Conservation (phyloP, 2,113 vertebrate species). For the Gambusia affinis region DNA sequence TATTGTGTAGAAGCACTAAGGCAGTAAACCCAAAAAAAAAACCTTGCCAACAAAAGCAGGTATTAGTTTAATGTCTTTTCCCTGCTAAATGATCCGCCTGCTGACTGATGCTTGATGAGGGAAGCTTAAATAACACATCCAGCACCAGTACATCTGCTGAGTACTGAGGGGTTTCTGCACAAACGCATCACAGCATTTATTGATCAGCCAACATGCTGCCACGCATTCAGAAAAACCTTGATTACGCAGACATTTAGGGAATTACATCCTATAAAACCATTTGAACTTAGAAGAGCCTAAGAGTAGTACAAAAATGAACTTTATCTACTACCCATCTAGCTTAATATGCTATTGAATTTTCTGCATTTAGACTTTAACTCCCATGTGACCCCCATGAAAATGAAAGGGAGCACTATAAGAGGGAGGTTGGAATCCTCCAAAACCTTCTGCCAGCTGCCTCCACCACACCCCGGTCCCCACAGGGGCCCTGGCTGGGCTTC, state of each 20-base stretch:
- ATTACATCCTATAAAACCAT: neutral
- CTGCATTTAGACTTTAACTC: slow-evolving; percentile 5
- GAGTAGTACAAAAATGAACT: neutral
- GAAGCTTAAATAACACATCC: slow-evolving; percentile 45
- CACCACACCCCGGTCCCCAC: slow-evolving; percentile 42
- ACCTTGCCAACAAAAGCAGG: neutral
- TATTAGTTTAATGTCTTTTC: neutral
- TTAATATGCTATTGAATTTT: slow-evolving; percentile 1
- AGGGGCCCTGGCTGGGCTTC: slow-evolving; percentile 16
- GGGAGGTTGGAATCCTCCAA: slow-evolving; percentile 57
- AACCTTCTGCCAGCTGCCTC: slow-evolving; percentile 46
- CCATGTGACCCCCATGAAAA: slow-evolving; percentile 6
- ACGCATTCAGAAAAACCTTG: slow-evolving; percentile 13
- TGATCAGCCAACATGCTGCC: slow-evolving; percentile 37
- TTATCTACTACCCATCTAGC: slow-evolving; percentile 6
- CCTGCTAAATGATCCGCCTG: slow-evolving; percentile 13
- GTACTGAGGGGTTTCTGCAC: slow-evolving; percentile 10
- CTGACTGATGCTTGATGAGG: slow-evolving; percentile 23
- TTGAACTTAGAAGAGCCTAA: neutral
- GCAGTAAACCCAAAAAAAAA: neutral
- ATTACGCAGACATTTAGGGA: slow-evolving; percentile 6
- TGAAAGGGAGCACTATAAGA: slow-evolving; percentile 16
- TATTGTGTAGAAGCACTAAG: neutral
- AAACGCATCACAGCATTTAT: slow-evolving; percentile 23
- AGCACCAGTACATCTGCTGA: slow-evolving; percentile 33